Conservation (phyloP, 2,888 invertebrate species). For the Magallana nippona region DNA sequence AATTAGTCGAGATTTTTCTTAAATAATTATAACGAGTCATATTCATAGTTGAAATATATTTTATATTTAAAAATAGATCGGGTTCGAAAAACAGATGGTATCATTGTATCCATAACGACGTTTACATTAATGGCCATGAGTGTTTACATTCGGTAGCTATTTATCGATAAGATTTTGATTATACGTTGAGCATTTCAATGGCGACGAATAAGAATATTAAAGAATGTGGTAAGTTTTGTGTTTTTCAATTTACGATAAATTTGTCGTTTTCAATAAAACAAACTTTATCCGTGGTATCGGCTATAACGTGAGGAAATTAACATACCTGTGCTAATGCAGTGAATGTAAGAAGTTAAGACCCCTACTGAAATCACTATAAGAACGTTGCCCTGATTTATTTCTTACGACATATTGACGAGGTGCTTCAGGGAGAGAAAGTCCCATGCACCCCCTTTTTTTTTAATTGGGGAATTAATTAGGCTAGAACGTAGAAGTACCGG, state of each 20-base stretch:
- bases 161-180: neutral
- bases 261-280: neutral
- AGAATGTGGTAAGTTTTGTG: constrained; percentile 55
- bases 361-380: too few species aligned
- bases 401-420: too few species aligned
- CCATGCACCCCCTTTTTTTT: too few species aligned
- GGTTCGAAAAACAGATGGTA: neutral
- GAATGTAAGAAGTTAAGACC: too few species aligned
- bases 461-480: too few species aligned
- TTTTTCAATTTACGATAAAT: neutral
- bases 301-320: too few species aligned
- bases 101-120: constrained; percentile 41
- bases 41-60: neutral
- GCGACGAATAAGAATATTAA: constrained; percentile 56
- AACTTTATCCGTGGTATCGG: neutral
- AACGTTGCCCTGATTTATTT: too few species aligned
- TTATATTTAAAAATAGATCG: neutral
- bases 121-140: constrained; percentile 37
- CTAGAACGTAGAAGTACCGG: too few species aligned
- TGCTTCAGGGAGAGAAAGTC: too few species aligned
- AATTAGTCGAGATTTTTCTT: too few species aligned
- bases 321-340: too few species aligned
- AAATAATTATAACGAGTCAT: too few species aligned
- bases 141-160: constrained; percentile 20
- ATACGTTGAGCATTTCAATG: constrained; percentile 25